Evolutionary conservation across 35 echinoderm and acorn worm genomes (phyloP).

Genomic region (Ophiothrix spiculata): DNA sequence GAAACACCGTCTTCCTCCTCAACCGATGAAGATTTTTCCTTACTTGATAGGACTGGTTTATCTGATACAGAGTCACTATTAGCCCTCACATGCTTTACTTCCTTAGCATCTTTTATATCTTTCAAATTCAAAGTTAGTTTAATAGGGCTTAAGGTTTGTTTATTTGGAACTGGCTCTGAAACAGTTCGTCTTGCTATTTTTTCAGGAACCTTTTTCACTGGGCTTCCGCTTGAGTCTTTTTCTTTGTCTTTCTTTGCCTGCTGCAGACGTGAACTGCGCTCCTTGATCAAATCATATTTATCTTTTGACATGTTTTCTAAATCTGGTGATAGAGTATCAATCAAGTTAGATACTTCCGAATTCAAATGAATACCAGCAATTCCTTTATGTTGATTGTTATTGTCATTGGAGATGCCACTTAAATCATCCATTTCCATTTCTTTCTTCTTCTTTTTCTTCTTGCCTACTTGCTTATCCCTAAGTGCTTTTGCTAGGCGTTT

Average conservation of each 20-base stretch:
- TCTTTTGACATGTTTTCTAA: constrained; percentile 49
- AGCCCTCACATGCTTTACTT: neutral
- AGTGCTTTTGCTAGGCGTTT: constrained; percentile 50
- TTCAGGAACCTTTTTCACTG: constrained; percentile 22
- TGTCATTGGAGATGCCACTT: neutral
- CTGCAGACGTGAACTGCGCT: constrained; percentile 46
- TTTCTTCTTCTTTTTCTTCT: constrained; percentile 18
- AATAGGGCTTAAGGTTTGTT: neutral
- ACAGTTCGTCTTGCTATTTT: neutral
- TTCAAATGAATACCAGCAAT: neutral
- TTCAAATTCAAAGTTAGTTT: neutral
- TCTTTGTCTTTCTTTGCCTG: constrained; percentile 20
- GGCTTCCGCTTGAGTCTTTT: constrained; percentile 22
- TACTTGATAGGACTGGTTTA: neutral
- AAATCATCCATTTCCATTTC: constrained; percentile 5
- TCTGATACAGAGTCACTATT: neutral
- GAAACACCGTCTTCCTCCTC: constrained; percentile 39
- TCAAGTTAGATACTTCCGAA: neutral
- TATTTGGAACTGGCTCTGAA: neutral
- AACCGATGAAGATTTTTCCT: neutral
- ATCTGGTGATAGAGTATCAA: constrained; percentile 9
- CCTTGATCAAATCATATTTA: constrained; percentile 97
- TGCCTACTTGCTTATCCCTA: constrained; percentile 27
- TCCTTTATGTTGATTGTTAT: neutral
- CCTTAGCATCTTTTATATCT: neutral